Evolutionary conservation across 2,888 invertebrate species (phyloP), one percentile per base, ranked within the genome.

Genomic region (Strigamia maritima): DNA sequence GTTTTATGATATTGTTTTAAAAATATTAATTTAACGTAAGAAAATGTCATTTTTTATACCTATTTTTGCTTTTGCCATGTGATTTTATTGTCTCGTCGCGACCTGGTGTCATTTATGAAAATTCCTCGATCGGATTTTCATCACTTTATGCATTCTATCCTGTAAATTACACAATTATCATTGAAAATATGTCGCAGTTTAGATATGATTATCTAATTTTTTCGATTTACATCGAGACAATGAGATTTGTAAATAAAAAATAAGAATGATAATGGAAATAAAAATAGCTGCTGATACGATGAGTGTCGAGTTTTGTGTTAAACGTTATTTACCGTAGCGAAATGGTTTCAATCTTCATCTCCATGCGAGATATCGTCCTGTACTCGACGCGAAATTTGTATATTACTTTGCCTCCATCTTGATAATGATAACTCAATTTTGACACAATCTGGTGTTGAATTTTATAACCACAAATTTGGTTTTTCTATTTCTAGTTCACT

Each of bases 391-490:
- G 1, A 22, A 24, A n/a, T 24, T 24, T 24, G 24, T 65, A 24
- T 65, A n/a, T 65, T 22, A 65, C 60, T 24, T 65, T 8, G 24
- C 60, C 60, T 19, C 60, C 60, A 65, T 65, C 60, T 65, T 65
- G 60, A 24, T 49, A 24, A n/a, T 65, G n/a, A 6, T 65, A 65
- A 22, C 22, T 3, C 6, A 3, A 2, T 16, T 44, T 44, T 44
- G 16, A 24, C 60, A 19, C 60, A 22, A 19, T 65, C 60, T 24
- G 24, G 60, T 65, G 60, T 24, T 6, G 8, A 12, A 65, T 65
- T 24, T 35, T 6, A 1, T 35, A 35, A 35, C 0, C 10, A 35
- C 35, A 35, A 35, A 35, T 35, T 35, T 1, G 35, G 6, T 35
- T 35, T 35, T 6, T 35, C 35, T 10, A 6, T 10, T 8, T 35